Base-by-base conservation (phyloP, 2,888 invertebrate genomes). In the Pristionchus arcanus region DNA sequence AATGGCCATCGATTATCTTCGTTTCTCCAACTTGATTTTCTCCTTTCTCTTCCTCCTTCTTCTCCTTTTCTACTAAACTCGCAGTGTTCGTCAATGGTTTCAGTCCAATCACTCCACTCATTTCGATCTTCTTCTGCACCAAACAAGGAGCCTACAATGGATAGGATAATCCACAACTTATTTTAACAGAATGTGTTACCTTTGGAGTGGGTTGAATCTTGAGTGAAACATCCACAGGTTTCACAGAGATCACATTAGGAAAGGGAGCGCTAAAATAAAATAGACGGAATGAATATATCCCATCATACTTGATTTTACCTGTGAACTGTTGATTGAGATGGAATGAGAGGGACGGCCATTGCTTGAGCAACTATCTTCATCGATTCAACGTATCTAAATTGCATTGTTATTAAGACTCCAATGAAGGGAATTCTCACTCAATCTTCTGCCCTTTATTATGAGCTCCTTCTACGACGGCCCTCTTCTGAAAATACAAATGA, bases 31-130 rank as follows among this genome's bases (percentile, higher is more conserved):
- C 63, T 11, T 53, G 63, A 81, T 42, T 81, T 0, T 81, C 81
- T 28, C 28, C 49, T 53, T 81, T 81, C 15, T 74, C 74, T 3
- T 85, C 63, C 34, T 85, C 28, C 37, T 85, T 34, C n/a, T 85
- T 13, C 49, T 85, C 59, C 31, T 16, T 59, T 28, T 9, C 83
- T 16, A 37, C 83, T 42, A 28, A 55, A 83, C 15, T 77, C 31
- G 74, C 3, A 34, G 74, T 31, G 25, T 25, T 11, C 31, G 25
- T 9, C 21, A 42, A 21, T 21, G 74, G 74, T 42, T 83, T 83
- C 16, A 83, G 2, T 49, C 83, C 83, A 53, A 49, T 83, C 83
- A 83, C 42, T n/a, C 49, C 81, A 81, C 25, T 77, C 25, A 2
- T 71, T 16, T 74, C 74, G 25, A n/a, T 68, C 68, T 68, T 19